phyloP scores from a whole-genome alignment of 1,140 invertebrate species.

The Sycobia sp. region DNA sequence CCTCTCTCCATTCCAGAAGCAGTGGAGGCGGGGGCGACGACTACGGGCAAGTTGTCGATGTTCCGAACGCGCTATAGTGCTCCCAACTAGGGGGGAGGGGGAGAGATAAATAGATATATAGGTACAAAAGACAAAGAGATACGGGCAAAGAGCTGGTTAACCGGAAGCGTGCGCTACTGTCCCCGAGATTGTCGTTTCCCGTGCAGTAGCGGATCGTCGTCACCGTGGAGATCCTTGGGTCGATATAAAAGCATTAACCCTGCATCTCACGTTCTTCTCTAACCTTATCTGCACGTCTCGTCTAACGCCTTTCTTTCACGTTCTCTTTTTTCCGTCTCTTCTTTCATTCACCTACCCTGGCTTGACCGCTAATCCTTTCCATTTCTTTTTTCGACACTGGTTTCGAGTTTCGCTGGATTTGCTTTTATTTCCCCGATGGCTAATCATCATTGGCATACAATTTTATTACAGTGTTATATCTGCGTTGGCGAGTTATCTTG shows the following conservation, averaged over 20 bases:
- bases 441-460: no score
- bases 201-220: not conserved
- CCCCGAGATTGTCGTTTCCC: not conserved
- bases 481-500: no score
- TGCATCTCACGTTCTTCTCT: conserved; percentile 6
- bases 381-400: no score
- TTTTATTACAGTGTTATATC: no score
- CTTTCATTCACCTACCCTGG: not conserved
- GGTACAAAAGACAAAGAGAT: no score
- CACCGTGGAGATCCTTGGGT: not conserved
- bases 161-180: conserved; percentile 1
- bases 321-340: not conserved
- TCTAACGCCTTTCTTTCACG: not conserved
- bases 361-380: not conserved
- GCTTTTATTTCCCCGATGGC: no score
- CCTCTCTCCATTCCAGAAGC: no score
- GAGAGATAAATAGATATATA: no score
- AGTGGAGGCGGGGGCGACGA: not conserved
- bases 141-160: conserved; percentile 7
- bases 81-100: no score
- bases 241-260: not conserved
- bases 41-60: not conserved
- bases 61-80: not conserved
- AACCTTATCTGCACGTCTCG: conserved; percentile 3
- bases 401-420: no score